These are phyloP conservation scores for Peromyscus maniculatus DNA, from an alignment of 2,113 vertebrate genomes.

Conservation along the genomic window DNA sequence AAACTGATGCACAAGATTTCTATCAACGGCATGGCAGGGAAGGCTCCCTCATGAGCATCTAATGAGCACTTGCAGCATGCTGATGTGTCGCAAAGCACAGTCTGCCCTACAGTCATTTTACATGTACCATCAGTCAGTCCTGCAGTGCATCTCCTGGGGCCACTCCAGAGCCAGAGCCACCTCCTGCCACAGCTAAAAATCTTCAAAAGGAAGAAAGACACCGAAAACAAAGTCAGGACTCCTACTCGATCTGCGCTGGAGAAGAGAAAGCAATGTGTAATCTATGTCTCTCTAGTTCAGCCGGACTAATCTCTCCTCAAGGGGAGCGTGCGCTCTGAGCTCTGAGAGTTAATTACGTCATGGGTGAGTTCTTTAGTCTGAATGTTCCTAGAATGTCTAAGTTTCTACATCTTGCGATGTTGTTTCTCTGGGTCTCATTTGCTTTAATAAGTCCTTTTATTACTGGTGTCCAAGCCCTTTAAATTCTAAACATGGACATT, in stretches of 20 bases:
- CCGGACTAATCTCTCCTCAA: background rate
- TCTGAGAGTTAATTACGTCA: slow-evolving; percentile 25
- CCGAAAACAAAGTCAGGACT: background rate
- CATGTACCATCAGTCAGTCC: background rate
- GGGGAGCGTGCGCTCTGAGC: background rate
- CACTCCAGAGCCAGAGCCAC: background rate
- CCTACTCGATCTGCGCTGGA: background rate
- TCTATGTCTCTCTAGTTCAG: slow-evolving; percentile 1
- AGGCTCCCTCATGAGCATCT: background rate
- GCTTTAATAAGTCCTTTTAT: background rate
- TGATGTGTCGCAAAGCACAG: background rate
- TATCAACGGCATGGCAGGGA: background rate
- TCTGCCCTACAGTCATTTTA: background rate
- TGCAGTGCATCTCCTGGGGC: background rate
- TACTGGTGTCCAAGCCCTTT: background rate
- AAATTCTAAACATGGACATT: background rate
- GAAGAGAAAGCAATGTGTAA: background rate
- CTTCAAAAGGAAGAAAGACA: background rate
- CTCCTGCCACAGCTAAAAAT: background rate
- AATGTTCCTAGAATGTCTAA: background rate
- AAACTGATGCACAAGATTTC: background rate
- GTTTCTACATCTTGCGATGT: background rate
- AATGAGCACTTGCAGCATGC: background rate
- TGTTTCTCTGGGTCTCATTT: background rate
- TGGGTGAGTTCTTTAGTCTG: background rate